phyloP scores from a whole-genome alignment of 2,113 vertebrate genomes.

The Ahaetulla prasina region DNA sequence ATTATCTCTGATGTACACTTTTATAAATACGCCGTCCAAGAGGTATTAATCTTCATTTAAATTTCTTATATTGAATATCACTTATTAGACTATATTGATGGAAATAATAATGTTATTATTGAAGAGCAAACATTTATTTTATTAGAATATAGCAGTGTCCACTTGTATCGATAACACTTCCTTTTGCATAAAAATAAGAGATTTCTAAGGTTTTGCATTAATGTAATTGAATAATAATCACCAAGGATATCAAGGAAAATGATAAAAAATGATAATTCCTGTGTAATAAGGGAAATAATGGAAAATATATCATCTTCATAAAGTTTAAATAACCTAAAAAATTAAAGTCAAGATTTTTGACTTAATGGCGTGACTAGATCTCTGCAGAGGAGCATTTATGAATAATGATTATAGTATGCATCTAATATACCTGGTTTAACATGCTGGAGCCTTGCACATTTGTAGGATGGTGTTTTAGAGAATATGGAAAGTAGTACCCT shows the following conservation, averaged over 20 bases:
- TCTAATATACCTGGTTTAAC: neutral
- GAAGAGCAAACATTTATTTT: neutral
- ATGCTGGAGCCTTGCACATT: neutral
- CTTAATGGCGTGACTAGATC: neutral
- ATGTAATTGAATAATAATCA: neutral
- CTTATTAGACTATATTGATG: neutral
- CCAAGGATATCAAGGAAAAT: neutral
- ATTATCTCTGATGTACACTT: conserved; percentile 63
- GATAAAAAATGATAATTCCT: neutral
- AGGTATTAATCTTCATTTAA: conserved; percentile 52
- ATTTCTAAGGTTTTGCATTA: neutral
- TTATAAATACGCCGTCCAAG: conserved; percentile 50
- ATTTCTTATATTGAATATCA: conserved; percentile 49
- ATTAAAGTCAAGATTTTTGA: neutral
- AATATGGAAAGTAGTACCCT: neutral
- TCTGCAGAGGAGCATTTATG: neutral
- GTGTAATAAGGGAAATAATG: neutral
- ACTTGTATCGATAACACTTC: neutral
- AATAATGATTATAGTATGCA: neutral
- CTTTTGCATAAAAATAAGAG: neutral
- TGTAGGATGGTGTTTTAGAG: neutral
- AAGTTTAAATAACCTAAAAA: neutral
- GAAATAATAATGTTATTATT: neutral
- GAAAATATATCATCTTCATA: neutral
- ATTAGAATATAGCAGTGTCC: neutral